A percentile compares a stretch with the other conserved stretches of the same genome.
These are phyloP conservation scores for Micromys minutus DNA, from an alignment of 2,113 vertebrate genomes.

Conservation along the genomic window DNA sequence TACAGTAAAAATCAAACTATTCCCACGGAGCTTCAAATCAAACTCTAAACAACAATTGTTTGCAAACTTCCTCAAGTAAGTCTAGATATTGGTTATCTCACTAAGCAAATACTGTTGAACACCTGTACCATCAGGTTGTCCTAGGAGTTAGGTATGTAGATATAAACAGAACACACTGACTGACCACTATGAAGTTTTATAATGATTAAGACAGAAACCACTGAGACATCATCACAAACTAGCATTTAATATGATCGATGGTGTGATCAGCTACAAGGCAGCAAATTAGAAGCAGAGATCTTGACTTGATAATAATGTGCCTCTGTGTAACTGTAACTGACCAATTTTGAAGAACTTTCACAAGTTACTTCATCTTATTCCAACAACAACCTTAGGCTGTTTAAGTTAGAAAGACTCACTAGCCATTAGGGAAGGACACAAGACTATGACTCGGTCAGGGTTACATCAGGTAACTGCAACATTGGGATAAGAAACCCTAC, in stretches of 20 bases:
- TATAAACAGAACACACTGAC: not conserved
- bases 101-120: slow-evolving; percentile 47
- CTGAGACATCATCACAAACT: not conserved
- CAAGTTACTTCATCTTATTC: slow-evolving; percentile 51
- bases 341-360: slow-evolving; percentile 42
- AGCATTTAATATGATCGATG: slow-evolving; percentile 14
- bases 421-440: slow-evolving; percentile 35
- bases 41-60: slow-evolving; percentile 52
- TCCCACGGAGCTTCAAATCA: slow-evolving; percentile 49
- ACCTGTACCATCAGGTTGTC: not conserved
- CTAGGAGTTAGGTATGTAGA: not conserved
- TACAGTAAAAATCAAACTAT: slow-evolving; percentile 28
- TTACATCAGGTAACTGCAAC: slow-evolving; percentile 42
- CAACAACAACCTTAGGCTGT: slow-evolving; percentile 38
- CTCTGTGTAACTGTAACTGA: not conserved
- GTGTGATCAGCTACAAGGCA: not conserved
- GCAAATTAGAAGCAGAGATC: slow-evolving; percentile 25
- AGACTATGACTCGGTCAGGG: not conserved
- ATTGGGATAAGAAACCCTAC: slow-evolving; percentile 54
- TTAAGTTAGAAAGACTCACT: slow-evolving; percentile 40
- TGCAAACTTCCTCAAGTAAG: slow-evolving; percentile 53
- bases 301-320: slow-evolving; percentile 23
- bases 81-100: slow-evolving; percentile 23
- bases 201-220: slow-evolving; percentile 46
- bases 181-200: slow-evolving; percentile 23